These are phyloP conservation scores for Antigone vipio DNA, from an alignment of 2,113 vertebrate species.

Conservation along the genomic window DNA sequence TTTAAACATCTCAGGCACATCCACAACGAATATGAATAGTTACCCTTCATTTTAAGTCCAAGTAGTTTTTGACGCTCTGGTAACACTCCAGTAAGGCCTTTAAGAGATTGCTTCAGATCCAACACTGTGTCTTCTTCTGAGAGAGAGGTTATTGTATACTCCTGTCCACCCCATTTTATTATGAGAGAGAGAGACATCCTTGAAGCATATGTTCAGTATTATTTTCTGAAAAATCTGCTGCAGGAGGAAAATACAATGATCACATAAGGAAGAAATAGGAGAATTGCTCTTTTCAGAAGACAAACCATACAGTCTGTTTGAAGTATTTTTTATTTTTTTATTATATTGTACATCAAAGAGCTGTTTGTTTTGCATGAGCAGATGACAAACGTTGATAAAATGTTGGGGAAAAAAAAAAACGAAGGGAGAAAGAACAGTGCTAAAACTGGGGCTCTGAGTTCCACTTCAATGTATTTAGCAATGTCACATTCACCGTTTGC, in stretches of 20 bases:
- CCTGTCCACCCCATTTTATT: constrained; percentile 98
- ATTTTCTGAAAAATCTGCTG: constrained; percentile 42
- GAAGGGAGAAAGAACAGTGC: background rate
- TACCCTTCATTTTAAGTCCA: constrained; percentile 97
- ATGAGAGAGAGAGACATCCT: constrained; percentile 96
- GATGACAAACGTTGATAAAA: background rate
- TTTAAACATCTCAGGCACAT: background rate
- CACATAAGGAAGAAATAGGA: background rate
- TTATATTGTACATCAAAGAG: background rate
- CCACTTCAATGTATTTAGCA: background rate
- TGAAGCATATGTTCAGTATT: constrained; percentile 69
- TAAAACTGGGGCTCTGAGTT: background rate
- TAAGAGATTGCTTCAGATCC: constrained; percentile 97
- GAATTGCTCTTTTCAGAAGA: background rate
- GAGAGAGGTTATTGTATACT: constrained; percentile 93
- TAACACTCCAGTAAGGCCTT: constrained; percentile 93
- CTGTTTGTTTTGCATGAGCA: background rate
- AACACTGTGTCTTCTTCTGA: constrained; percentile 96
- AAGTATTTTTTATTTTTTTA: background rate
- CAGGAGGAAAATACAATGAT: background rate
- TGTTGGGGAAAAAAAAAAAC: background rate
- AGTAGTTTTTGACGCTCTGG: constrained; percentile 96
- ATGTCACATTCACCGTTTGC: background rate
- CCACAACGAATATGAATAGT: background rate
- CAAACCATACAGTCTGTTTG: background rate